Base-by-base conservation (phyloP, 2,113 vertebrate genomes). In the Tonatia bakeri region DNA sequence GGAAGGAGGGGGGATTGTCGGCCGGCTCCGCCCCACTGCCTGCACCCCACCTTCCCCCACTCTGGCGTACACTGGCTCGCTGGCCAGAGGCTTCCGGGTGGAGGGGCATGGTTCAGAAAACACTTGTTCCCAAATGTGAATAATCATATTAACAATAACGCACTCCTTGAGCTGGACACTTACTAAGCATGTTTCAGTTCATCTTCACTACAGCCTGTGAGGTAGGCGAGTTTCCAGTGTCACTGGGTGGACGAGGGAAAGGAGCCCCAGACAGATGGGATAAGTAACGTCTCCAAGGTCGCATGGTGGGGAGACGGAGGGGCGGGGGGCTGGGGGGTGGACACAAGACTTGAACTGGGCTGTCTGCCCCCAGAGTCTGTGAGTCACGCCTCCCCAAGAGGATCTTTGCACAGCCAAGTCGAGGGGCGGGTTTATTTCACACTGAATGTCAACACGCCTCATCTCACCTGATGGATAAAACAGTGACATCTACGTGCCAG, bases 21-120 rank as follows among this genome's bases (percentile, higher is more conserved):
- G 54, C 70, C 47, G 0, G 4, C 19, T 20, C 2, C 3, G 26
- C n/a, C 76, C 10, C 45, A 4, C 7, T 16, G 15, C 10, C n/a
- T 24, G 31, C 17, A 28, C 20, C 52, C 33, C 89, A 20, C 22
- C 56, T 24, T 9, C 56, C 56, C 20, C 3, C 56, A 59, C 19
- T 24, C 56, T 59, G 8, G 8, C 1, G 45, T 3, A 4, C 10
- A 64, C 45, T 7, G n/a, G 14, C 26, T 4, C 36, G 1, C 65
- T 24, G n/a, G 5, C 12, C 59, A 33, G 36, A 47, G 56, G 15
- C 7, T 0, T 6, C 13, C 40, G 10, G n/a, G 4, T 16, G 7
- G 33, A 77, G 69, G 54, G 31, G 10, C 19, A 7, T 13, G 3
- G 26, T 47, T 36, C 76, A 84, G 20, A 73, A 80, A 72, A 83